Percentiles rank a stretch among this genome's conserved stretches.
These are phyloP conservation scores for Agriopis leucophaearia DNA, from an alignment of 2,888 invertebrate genomes.

Conservation along the genomic window DNA sequence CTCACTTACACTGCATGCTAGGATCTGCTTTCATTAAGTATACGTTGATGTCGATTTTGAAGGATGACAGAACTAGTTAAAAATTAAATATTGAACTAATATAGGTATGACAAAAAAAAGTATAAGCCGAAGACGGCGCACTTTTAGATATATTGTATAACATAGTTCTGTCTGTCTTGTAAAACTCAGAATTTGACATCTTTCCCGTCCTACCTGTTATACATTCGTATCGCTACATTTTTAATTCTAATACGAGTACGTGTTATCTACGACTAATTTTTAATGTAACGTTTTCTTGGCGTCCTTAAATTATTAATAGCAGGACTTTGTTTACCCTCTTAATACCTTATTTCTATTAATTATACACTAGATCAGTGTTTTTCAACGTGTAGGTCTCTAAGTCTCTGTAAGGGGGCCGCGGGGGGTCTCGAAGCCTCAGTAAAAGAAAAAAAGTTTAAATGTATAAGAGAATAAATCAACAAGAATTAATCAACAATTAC, in stretches of 20 bases:
- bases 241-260: not conserved
- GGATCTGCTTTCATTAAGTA: not conserved
- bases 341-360: not conserved
- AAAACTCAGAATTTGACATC: constrained; percentile 1
- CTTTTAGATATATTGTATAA: too few relatives aligned
- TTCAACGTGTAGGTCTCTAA: too few relatives aligned
- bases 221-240: constrained; percentile 1
- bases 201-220: constrained; percentile 7
- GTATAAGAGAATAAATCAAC: too few relatives aligned
- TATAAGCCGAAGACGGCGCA: not conserved
- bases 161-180: not conserved
- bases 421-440: too few relatives aligned
- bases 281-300: not conserved
- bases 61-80: not conserved
- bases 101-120: not conserved
- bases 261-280: not conserved
- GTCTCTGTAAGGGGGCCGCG: too few relatives aligned
- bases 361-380: too few relatives aligned
- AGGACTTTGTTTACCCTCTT: not conserved
- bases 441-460: too few relatives aligned
- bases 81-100: not conserved
- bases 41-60: constrained; percentile 4
- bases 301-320: not conserved
- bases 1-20: not conserved
- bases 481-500: too few relatives aligned